These are phyloP conservation scores for Xiphydria camelus DNA, from an alignment of 2,888 invertebrate genomes.

Conservation along the genomic window DNA sequence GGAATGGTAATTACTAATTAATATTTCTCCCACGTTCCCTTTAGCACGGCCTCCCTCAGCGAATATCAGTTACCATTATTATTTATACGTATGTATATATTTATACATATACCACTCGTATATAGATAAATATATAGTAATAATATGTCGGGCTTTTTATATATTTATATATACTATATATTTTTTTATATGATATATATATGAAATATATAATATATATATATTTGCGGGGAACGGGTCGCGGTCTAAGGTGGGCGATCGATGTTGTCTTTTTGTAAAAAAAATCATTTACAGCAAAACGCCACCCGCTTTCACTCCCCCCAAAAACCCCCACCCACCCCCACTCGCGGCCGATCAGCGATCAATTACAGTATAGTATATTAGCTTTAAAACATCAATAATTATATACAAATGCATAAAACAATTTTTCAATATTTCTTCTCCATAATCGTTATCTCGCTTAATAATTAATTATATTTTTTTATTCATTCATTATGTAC, in stretches of 20 bases:
- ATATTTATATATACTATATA: slow-evolving; percentile 12
- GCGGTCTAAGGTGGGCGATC: slow-evolving; percentile 35
- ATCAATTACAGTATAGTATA: slow-evolving; percentile 47
- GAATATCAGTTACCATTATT: slow-evolving; percentile 19
- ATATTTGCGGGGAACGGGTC: slow-evolving; percentile 35
- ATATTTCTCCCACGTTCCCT: slow-evolving; percentile 4
- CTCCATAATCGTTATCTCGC: slow-evolving; percentile 37
- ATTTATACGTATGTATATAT: slow-evolving; percentile 21
- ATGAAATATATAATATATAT: slow-evolving; percentile 19
- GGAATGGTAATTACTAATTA: slow-evolving; percentile 25
- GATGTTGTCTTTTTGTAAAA: slow-evolving; percentile 25
- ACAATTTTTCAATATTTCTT: slow-evolving; percentile 49
- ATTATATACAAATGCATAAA: slow-evolving; percentile 58
- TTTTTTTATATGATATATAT: too few relatives aligned
- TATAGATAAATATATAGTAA: slow-evolving; percentile 13
- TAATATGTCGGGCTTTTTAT: slow-evolving; percentile 21
- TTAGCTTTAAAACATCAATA: slow-evolving; percentile 56
- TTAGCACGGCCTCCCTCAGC: slow-evolving; percentile 15
- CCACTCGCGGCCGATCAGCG: slow-evolving; percentile 31
- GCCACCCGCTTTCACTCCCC: background rate
- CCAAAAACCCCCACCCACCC: slow-evolving; percentile 4
- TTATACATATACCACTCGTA: slow-evolving; percentile 7
- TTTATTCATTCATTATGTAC: slow-evolving; percentile 29
- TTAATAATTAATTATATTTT: slow-evolving; percentile 25
- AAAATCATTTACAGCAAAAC: slow-evolving; percentile 4